A percentile compares a stretch with the other conserved stretches of the same genome.
Evolutionary conservation across 2,113 vertebrate genomes (phyloP).

Genomic region (Antechinus flavipes): DNA sequence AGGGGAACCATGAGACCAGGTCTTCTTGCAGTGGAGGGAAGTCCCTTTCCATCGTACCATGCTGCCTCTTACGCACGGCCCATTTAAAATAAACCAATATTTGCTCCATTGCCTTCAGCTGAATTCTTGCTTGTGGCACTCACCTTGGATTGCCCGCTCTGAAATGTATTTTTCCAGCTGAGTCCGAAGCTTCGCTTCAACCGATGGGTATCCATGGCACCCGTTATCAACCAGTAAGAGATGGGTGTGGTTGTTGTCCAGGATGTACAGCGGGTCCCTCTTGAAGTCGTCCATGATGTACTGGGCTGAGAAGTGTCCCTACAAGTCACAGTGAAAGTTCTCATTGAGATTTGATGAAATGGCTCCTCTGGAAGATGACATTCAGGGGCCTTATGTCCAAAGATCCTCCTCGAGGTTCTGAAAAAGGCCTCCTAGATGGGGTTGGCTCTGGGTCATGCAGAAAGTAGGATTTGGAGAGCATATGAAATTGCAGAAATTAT

Average conservation of each 20-base stretch:
- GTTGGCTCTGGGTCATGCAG: not conserved
- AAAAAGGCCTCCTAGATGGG: not conserved
- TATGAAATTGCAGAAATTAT: not conserved
- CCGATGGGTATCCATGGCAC: slow-evolving; percentile 82
- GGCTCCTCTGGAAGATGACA: not conserved
- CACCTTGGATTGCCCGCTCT: slow-evolving; percentile 84
- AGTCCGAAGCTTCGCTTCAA: slow-evolving; percentile 84
- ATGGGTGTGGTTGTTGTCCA: slow-evolving; percentile 89
- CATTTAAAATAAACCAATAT: not conserved
- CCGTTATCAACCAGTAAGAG: slow-evolving; percentile 87
- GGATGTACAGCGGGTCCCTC: slow-evolving; percentile 85
- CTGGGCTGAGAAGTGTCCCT: slow-evolving; percentile 84
- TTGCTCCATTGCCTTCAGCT: not conserved
- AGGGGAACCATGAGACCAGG: not conserved
- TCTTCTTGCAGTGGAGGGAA: not conserved
- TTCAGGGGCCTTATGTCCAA: not conserved
- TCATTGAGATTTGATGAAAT: not conserved
- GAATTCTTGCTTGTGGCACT: not conserved
- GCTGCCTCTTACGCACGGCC: not conserved
- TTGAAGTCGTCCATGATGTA: slow-evolving; percentile 88
- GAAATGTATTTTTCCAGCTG: slow-evolving; percentile 89
- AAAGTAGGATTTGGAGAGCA: not conserved
- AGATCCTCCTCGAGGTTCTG: not conserved
- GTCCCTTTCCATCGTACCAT: not conserved
- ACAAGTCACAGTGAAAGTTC: not conserved